Evolutionary conservation across 2,113 vertebrate species (phyloP).

Genomic region (Poeciliopsis prolifica): DNA sequence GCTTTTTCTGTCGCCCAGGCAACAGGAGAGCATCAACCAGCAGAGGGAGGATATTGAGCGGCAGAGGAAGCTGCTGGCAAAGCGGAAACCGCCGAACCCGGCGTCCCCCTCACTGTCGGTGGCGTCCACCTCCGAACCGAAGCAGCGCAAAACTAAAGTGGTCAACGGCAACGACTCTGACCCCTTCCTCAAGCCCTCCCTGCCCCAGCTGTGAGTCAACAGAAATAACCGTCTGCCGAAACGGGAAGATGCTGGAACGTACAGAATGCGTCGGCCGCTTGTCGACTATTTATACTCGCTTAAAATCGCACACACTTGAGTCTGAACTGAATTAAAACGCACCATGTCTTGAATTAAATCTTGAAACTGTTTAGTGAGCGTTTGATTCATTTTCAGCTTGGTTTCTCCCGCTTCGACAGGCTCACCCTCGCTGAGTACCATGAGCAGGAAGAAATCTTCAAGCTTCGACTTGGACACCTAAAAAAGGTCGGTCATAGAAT

Average conservation of each 20-base stretch:
- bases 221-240: not conserved
- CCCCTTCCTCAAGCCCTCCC: conserved; percentile 96
- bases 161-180: conserved; percentile 98
- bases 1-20: conserved; percentile 79
- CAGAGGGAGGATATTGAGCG: conserved; percentile 99
- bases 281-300: not conserved
- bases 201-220: conserved; percentile 95
- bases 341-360: not conserved
- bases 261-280: not conserved
- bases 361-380: no score
- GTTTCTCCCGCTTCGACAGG: conserved; percentile 74
- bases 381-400: not conserved
- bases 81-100: conserved; percentile 95
- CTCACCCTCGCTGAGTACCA: conserved; percentile 97
- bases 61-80: conserved; percentile 97
- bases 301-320: not conserved
- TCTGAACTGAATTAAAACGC: not conserved
- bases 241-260: not conserved
- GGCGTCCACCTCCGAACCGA: conserved; percentile 92
- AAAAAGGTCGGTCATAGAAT: conserved; percentile 87
- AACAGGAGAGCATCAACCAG: conserved; percentile 99
- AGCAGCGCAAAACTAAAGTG: conserved; percentile 98
- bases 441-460: conserved; percentile 99
- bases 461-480: conserved; percentile 96
- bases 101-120: conserved; percentile 92